Evolutionary conservation across 2,888 invertebrate species (phyloP), one percentile per base, ranked within the genome.

Genomic region (Drosophila suboccidentalis): DNA sequence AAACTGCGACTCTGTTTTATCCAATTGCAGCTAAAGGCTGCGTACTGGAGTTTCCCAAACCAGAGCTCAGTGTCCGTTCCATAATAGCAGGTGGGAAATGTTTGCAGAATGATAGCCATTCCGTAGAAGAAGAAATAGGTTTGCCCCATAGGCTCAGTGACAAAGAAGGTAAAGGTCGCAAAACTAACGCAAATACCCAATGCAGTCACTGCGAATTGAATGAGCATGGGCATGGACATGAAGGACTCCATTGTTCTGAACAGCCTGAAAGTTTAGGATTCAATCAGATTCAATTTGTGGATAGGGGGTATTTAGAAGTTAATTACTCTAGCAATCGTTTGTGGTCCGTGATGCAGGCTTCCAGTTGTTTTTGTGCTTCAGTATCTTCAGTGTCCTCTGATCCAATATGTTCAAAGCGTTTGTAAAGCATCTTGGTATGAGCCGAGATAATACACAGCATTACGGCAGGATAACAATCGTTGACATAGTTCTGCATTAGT

Each of bases 1-100:
- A 78, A 90, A 1, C 68, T 71, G 2, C 41, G 47, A 2, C 54
- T 59, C 29, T 89, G 85, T 0, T 29, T 41, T 0, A 57, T 46
- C 91, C 91, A 90, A 53, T 91, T 82, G 69, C 87, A 83, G n/a
- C 69, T 79, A 53, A 85, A 90, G 10, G 81, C 64, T 2, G 88
- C 80, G 44, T 80, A 79, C 41, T 76, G 84, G 0, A 90, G 57
- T 3, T 75, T 66, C 0, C 77, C 74, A 9, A 91, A 81, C 58
- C 69, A 73, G 13, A 55, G 4, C 32, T 82, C 81, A n/a, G 70
- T 72, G 17, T 79, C 71, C 4, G 83, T 90, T 65, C 85, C 89
- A 29, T 78, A 91, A 46, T 83, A 90, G 46, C 90, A 90, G 22
- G 68, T 72, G 13, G 90, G 90, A 53, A 82, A 90, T 13, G 80